phyloP scores from a whole-genome alignment of 2,797 vertebrate species.

The Anguilla marmorata region DNA sequence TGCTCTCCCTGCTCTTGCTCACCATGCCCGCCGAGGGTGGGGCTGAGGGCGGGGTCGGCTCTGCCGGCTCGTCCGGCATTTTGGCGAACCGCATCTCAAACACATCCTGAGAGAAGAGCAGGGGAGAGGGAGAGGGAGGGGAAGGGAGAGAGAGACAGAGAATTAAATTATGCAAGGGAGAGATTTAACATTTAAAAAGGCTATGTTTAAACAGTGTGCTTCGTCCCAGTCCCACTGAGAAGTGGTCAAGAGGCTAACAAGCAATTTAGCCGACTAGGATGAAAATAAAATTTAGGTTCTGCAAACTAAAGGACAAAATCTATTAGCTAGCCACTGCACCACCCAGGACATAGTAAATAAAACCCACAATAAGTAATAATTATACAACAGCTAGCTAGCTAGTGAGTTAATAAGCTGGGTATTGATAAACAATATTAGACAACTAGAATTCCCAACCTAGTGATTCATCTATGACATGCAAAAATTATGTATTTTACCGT shows the following conservation, averaged over 20 bases:
- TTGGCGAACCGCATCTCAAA: conserved; percentile 98
- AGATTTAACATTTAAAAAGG: not conserved
- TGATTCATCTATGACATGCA: not conserved
- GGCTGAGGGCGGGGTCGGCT: conserved; percentile 67
- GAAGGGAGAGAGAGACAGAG: not conserved
- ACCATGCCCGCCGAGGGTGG: conserved; percentile 77
- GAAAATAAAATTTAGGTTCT: not conserved
- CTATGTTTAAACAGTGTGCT: not conserved
- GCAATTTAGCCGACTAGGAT: not conserved
- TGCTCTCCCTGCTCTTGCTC: conserved; percentile 92
- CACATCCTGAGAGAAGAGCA: conserved; percentile 75
- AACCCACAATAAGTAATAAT: not conserved
- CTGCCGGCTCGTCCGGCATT: conserved; percentile 91
- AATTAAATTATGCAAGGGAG: not conserved
- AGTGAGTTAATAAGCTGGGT: not conserved
- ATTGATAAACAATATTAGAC: not conserved
- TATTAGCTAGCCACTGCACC: not conserved
- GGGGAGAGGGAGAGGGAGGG: not conserved
- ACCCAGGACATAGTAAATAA: not conserved
- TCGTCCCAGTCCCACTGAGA: not conserved
- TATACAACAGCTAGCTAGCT: not conserved
- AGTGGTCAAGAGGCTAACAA: not conserved
- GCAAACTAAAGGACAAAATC: not conserved
- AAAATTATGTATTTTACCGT: not conserved
- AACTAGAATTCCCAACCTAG: not conserved